Base-by-base conservation (phyloP, 2,113 vertebrate genomes). In the Coptodon bakossiorum region DNA sequence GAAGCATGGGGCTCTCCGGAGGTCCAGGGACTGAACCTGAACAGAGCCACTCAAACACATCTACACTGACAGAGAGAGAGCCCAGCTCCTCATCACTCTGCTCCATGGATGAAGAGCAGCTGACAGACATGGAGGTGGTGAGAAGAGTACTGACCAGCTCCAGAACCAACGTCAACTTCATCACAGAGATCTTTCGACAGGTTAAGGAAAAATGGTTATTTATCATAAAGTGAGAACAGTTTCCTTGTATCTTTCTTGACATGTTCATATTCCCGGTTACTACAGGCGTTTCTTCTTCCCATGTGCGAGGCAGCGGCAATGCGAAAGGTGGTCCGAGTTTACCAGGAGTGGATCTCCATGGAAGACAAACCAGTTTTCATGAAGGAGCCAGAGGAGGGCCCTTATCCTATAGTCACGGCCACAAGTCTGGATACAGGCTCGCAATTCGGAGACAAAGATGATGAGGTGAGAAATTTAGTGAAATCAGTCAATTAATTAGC, bases 11-110 rank as follows among this genome's bases (percentile, higher is more conserved):
- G 4, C 94, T 97, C 86, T 96, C 87, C 22, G 98, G 97, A 12
- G 95, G 87, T 85, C 87, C 92, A 92, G 97, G 87, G 90, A 90
- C 48, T 4, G 98, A 99, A 86, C 96, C 97, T 2, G 98, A 99
- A 86, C 98, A 99, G 82, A 98, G 98, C 81, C 98, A 99, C 96
- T 99, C 98, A 31, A 99, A 99, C 88, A 99, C 98, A 71, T 99
- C 98, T 91, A 99, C 99, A 17, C 94, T 99, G 87, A 99, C 99
- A 0, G 99, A 99, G 90, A 96, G 99, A 89, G 98, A 99, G 83
- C 99, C 99, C n/a, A 99, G 99, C 95, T 98, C 98, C 56, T 99
- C 98, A 48, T 99, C 98, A n/a, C 98, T 99, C 56, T 99, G 98
- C 93, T 99, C 98, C 92, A 98, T 99, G 93, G 98, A 99, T 38